These are phyloP conservation scores for Pasiphila rectangulata DNA, from an alignment of 2,888 invertebrate genomes.

Conservation along the genomic window DNA sequence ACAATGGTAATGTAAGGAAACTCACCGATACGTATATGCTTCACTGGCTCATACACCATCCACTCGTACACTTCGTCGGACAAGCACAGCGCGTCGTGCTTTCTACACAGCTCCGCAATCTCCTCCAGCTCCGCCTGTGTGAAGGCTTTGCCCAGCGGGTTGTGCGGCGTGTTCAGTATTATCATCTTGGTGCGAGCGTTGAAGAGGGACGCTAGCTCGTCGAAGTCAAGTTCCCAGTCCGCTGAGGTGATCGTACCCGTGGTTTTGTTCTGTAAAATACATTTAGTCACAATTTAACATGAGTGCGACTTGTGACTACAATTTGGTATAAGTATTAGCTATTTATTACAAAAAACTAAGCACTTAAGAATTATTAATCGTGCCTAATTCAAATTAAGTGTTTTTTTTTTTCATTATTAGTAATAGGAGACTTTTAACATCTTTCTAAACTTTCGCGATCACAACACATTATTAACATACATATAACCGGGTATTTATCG, in stretches of 20 bases:
- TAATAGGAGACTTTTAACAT: too few species aligned
- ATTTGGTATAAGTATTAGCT: background rate
- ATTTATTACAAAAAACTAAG: background rate
- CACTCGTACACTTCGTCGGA: conserved; percentile 99
- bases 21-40: conserved; percentile 95
- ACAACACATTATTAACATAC: too few species aligned
- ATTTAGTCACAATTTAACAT: too few species aligned
- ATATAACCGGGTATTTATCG: too few species aligned
- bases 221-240: conserved; percentile 93
- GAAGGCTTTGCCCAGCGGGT: conserved; percentile 96
- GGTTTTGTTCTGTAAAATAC: conserved; percentile 59
- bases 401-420: too few species aligned
- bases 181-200: conserved; percentile 95
- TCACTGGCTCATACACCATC: conserved; percentile 91
- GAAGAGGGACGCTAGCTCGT: conserved; percentile 90
- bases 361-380: too few species aligned
- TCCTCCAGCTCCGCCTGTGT: conserved; percentile 83
- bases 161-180: conserved; percentile 98
- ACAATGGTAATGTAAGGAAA: too few species aligned
- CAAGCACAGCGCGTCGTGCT: conserved; percentile 94
- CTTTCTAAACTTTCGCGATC: too few species aligned
- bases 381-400: too few species aligned
- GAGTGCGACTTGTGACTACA: too few species aligned
- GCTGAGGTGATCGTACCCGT: conserved; percentile 83
- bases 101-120: conserved; percentile 94